Conservation (phyloP, 2,888 invertebrate species). For the Scaptomyza caliginosa region DNA sequence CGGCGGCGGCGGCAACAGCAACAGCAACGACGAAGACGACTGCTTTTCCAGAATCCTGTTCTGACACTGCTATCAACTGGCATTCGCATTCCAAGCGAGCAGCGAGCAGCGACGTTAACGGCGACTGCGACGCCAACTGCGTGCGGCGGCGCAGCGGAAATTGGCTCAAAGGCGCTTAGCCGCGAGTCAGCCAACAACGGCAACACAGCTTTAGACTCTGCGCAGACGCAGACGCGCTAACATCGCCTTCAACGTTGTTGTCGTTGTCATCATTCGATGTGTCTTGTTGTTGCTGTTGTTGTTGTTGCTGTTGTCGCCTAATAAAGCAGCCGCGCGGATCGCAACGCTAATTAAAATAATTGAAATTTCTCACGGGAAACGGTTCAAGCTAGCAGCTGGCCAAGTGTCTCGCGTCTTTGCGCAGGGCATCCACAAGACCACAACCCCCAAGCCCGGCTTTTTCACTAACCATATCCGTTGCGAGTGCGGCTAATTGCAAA, state of each 20-base stretch:
- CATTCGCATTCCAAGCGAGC: conserved; percentile 56
- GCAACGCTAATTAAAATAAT: conserved; percentile 81
- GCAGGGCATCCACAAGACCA: conserved; percentile 47
- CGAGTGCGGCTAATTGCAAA: conserved; percentile 79
- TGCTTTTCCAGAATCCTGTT: conserved; percentile 72
- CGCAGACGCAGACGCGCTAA: conserved; percentile 79
- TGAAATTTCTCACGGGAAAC: conserved; percentile 83
- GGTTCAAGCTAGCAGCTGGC: conserved; percentile 47
- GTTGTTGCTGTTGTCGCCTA: conserved; percentile 60
- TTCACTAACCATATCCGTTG: conserved; percentile 64
- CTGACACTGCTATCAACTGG: conserved; percentile 73
- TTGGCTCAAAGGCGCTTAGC: conserved; percentile 60
- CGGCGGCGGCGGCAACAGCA: conserved; percentile 49
- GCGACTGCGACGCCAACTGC: conserved; percentile 31
- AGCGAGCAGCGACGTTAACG: conserved; percentile 7
- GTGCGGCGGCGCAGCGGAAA: conserved; percentile 64
- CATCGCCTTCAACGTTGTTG: conserved; percentile 59
- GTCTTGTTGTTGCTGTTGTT: conserved; percentile 18
- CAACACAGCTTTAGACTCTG: conserved; percentile 56
- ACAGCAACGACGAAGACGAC: conserved; percentile 20
- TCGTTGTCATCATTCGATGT: conserved; percentile 22
- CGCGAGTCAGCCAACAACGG: conserved; percentile 27
- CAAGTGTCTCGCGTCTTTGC: conserved; percentile 54
- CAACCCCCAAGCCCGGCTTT: conserved; percentile 7
- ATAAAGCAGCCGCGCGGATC: conserved; percentile 74